Evolutionary conservation across 2,888 invertebrate species (phyloP), one percentile per base, ranked within the genome.

Genomic region (Dendrolimus pini): DNA sequence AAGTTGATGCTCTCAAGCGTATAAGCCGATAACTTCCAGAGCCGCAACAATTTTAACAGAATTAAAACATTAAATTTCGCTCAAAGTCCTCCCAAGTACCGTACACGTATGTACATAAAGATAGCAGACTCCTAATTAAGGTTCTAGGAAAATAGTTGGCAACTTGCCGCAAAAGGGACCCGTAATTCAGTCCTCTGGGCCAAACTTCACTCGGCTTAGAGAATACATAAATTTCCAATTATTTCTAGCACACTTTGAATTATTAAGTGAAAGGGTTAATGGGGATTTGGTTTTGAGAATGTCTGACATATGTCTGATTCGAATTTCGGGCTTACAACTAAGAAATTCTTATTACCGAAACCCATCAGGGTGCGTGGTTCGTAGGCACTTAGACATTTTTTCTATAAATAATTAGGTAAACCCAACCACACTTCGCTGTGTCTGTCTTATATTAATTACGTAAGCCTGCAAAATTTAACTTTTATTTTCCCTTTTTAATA

Each of bases 151-250:
- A 54, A 58, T 55, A 30, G 14, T 52, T 41, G 41, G 54, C 52
- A 54, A 54, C 41, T 54, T n/a, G 56, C 54, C 56, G 59, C 59
- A 54, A 59, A 53, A 13, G 55, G 41, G 55, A 14, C 53, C 55
- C n/a, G 41, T 55, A 53, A 58, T 55, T 58, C 53, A 55, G 41
- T 47, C 47, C 47, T 47, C 47, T 10, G 47, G 47, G 47, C 9
- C 47, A 12, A 47, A 47, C 47, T 47, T 47, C 47, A 47, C 47
- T 47, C 12, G 47, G 47, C 47, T 12, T 6, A 47, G 47, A 47
- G 47, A 47, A 47, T 47, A 47, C 47, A 47, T 47, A 47, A 47
- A 47, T 47, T 47, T 47, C 47, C 7, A 47, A 47, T 12, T 47
- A 12, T 47, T 47, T 47, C 47, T 12, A 47, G 47, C 47, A 47